Evolutionary conservation across 2,888 invertebrate genomes (phyloP), one percentile per base, ranked within the genome.

Genomic region (Xanthorhoe spadicearia): DNA sequence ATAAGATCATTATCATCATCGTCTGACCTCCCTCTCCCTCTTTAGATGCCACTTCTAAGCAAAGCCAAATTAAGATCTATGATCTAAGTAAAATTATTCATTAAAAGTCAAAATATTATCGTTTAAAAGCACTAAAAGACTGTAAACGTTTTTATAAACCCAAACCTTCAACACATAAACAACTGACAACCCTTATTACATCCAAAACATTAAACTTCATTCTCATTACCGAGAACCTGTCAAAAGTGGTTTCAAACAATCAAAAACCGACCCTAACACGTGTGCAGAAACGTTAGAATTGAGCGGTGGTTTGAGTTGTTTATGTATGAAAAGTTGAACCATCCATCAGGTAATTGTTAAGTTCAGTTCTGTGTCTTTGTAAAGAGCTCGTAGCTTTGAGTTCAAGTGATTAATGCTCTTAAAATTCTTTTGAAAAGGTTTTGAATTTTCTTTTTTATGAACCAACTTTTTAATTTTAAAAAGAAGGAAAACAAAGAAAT

Each of bases 151-250:
- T 48, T 48, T 48, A 15, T 32, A 48, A 17, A 48, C 9, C 13
- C 13, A 13, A 17, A 7, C 7, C 48, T 48, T 48, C 13, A 43
- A 46, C 66, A 56, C 59, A 58, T 60, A 67, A 65, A 67, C 64
- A 69, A 50, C 64, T 69, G 66, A 59, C 69, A 69, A 68, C 67
- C 64, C 65, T 63, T 60, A 64, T 70, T 70, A 70, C 51, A 66
- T 63, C 66, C 66, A 61, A 54, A 68, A 63, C 72, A 68, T 72
- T 70, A 68, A 69, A 61, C 67, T 68, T 64, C 19, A 49, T 63
- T 57, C 65, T 57, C 60, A 68, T 68, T 68, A 68, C 55, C 57
- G 43, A 61, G 59, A 57, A 64, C 66, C 64, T 68, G 64, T 68
- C 72, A 66, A 60, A 66, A 63, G 6, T 6, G 18, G 57, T 62